Base-by-base conservation (phyloP, 2,888 invertebrate genomes). In the Tetheella fluctuosa region DNA sequence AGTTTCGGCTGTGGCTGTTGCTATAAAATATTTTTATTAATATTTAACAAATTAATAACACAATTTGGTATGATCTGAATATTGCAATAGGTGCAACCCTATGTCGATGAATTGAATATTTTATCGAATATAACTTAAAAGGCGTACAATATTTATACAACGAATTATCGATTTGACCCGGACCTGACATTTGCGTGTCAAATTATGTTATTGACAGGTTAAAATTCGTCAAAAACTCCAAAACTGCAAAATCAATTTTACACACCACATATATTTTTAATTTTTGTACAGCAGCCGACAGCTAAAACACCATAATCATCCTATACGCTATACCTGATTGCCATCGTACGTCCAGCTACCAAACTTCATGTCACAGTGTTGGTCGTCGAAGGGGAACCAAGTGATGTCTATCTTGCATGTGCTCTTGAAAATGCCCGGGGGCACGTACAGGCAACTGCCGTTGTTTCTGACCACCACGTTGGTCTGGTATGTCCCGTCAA, bases 371-470 rank as follows among this genome's bases (percentile, higher is more conserved):
- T 98, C 97, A 95, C 99, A 99, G 94, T 97, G 97, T 96, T 99
- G 99, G 94, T 99, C 99, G 95, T 99, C 99, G 95, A 99, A 99
- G 94, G 99, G 99, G 96, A 99, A 99, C 99, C 99, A 99, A 94
- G 99, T 99, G 96, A 99, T 99, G 96, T 99, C 98, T 95, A 99
- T 99, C 95, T 98, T 98, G 96, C 99, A 99, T 94, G 99, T 99
- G 96, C 99, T 98, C 96, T 99, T 99, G 96, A 99, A 99, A 95
- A 99, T 99, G 94, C 99, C 99, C 92, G 99, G 99, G 90, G 99
- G 99, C 94, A 99, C 97, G 96, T 99, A 99, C 95, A 98, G 96
- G 95, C 99, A 98, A 95, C 97, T 97, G 95, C 99, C 99, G 95
- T 98, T 98, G 96, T 97, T 96, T 94, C 97, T 96, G 94, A 99